Conservation (phyloP, 2,888 invertebrate genomes). For the Erebia ligea region DNA sequence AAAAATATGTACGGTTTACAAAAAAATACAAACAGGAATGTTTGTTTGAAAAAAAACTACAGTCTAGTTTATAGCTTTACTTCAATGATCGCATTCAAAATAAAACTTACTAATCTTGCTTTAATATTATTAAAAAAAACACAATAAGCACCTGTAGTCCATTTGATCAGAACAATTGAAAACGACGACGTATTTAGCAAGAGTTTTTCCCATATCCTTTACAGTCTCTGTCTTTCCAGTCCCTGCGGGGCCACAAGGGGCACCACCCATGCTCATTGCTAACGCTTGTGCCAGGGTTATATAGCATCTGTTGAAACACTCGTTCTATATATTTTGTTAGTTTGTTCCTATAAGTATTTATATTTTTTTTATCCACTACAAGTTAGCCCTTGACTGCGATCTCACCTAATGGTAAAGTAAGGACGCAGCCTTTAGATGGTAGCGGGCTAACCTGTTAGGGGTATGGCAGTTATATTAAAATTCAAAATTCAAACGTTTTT, state of each 20-base stretch:
- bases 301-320: slow-evolving; percentile 88
- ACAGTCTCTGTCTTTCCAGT: slow-evolving; percentile 99
- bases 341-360: no score
- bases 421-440: no score
- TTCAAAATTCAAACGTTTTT: no score
- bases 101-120: not conserved
- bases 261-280: slow-evolving; percentile 97
- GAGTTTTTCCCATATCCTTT: slow-evolving; percentile 98
- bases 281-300: slow-evolving; percentile 98
- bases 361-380: no score
- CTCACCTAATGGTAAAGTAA: no score
- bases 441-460: no score
- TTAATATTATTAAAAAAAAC: not conserved
- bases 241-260: slow-evolving; percentile 98
- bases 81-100: not conserved
- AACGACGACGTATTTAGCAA: slow-evolving; percentile 98
- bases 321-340: no score
- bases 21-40: no score
- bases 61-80: not conserved
- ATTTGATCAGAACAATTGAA: slow-evolving; percentile 99
- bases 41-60: no score
- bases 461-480: no score
- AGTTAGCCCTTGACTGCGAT: no score
- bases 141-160: slow-evolving; percentile 89
- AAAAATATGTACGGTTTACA: no score